These are phyloP conservation scores for Platorchestia sp. DNA, from an alignment of 1,140 invertebrate species.

Conservation along the genomic window DNA sequence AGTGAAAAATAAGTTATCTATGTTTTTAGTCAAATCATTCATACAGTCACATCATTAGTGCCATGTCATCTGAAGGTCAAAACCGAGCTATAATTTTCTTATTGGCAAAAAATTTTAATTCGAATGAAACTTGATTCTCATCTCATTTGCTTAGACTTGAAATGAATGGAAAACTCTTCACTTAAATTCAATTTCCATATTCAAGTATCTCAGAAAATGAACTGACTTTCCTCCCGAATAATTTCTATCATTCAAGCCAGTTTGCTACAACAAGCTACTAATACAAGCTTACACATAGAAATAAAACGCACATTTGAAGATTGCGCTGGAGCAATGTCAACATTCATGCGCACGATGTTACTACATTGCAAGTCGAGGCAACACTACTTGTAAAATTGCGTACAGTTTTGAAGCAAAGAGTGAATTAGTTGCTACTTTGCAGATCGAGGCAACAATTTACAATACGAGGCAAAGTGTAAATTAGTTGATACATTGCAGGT, in stretches of 20 bases:
- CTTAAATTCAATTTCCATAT: neutral
- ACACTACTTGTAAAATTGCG: constrained; percentile 98
- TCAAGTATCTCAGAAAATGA: neutral
- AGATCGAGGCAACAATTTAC: too few relatives aligned
- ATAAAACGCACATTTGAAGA: neutral
- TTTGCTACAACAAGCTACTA: neutral
- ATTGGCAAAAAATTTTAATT: neutral
- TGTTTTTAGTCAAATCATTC: neutral
- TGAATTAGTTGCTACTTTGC: too few relatives aligned
- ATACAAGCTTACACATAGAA: neutral
- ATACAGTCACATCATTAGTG: neutral
- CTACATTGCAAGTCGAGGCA: too few relatives aligned
- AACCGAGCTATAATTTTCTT: neutral
- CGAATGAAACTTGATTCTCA: neutral
- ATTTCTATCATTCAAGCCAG: neutral
- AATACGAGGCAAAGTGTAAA: neutral
- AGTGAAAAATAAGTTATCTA: neutral
- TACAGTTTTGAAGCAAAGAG: too few relatives aligned
- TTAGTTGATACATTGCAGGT: constrained; percentile 48
- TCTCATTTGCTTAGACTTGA: neutral
- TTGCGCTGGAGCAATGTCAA: too few relatives aligned
- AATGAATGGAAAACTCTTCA: neutral
- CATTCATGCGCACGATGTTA: too few relatives aligned
- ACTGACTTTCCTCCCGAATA: neutral
- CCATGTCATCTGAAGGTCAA: neutral